Evolutionary conservation across 2,113 vertebrate genomes (phyloP).

Genomic region (Muntiacus muntjak): DNA sequence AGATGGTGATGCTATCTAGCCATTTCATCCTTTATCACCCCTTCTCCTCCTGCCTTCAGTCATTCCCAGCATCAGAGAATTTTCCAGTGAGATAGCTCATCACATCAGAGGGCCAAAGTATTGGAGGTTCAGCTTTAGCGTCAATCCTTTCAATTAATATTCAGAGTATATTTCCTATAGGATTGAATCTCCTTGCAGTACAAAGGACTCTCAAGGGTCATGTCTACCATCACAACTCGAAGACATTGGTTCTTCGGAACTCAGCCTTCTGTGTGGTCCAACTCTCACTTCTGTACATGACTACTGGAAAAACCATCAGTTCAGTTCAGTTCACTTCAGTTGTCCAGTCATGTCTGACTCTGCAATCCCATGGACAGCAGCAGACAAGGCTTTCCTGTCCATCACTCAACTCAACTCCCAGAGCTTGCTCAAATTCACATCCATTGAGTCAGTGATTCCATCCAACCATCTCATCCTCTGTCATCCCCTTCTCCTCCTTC

Average conservation of each 20-base stretch:
- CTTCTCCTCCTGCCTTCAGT: neutral
- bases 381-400: neutral
- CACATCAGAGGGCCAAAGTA: neutral
- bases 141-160: neutral
- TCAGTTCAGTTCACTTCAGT: neutral
- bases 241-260: neutral
- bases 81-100: neutral
- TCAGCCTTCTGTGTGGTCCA: neutral
- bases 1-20: neutral
- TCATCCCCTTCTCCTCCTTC: neutral
- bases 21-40: neutral
- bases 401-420: neutral
- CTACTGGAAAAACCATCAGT: neutral
- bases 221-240: neutral
- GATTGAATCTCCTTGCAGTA: neutral
- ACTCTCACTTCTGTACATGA: neutral
- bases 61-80: neutral
- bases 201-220: neutral
- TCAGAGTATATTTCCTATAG: neutral
- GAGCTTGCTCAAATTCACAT: neutral
- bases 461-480: neutral
- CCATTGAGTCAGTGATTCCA: neutral
- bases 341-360: accelerated
- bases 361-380: neutral
- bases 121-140: neutral